A percentile compares a stretch with the other conserved stretches of the same genome.
These are phyloP conservation scores for Drosophila mimica DNA, from an alignment of 2,888 invertebrate genomes.

Conservation along the genomic window DNA sequence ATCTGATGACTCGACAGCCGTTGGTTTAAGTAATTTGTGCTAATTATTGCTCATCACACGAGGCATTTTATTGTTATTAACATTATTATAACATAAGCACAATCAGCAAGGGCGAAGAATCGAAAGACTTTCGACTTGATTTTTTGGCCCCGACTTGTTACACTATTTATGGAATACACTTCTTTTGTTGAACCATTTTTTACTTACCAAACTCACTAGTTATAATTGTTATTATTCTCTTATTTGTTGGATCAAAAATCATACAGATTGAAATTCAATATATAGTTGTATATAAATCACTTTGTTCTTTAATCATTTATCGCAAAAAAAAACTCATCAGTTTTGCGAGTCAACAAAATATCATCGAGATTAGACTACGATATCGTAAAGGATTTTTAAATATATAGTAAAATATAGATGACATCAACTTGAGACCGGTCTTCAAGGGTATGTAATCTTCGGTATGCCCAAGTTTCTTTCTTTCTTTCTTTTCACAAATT, in stretches of 20 bases:
- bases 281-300: neutral
- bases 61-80: conserved; percentile 64
- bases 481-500: neutral
- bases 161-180: neutral
- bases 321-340: neutral
- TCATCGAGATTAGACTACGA: neutral
- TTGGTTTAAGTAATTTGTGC: conserved; percentile 59
- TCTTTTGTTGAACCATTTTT: neutral
- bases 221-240: neutral
- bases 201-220: neutral
- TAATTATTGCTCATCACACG: conserved; percentile 62
- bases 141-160: conserved; percentile 9
- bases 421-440: neutral
- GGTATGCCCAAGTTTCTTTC: neutral
- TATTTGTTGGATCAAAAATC: neutral
- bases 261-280: neutral
- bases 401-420: neutral
- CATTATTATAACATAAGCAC: conserved; percentile 52
- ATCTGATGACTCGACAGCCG: conserved; percentile 44
- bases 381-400: neutral
- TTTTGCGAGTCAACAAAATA: neutral
- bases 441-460: neutral
- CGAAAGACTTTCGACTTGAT: conserved; percentile 36
- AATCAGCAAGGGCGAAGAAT: conserved; percentile 30
- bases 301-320: neutral